Conservation (phyloP, 2,797 vertebrate genomes). For the Leptoclinus maculatus region DNA sequence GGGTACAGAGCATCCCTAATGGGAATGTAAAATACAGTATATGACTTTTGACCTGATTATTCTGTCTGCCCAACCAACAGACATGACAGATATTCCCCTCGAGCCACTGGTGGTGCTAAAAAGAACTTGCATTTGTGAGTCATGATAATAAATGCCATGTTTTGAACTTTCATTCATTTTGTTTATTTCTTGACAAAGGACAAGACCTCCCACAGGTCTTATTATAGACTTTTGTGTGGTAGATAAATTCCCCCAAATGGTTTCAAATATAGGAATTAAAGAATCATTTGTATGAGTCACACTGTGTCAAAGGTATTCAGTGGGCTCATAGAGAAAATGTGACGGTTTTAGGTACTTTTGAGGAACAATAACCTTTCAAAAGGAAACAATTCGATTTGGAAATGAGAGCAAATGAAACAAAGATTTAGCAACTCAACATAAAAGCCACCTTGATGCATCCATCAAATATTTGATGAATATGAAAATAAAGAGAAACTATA, state of each 20-base stretch:
- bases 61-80: accelerated
- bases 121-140: background rate
- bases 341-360: slow-evolving; percentile 22
- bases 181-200: background rate
- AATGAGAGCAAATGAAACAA: slow-evolving; percentile 35
- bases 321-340: slow-evolving; percentile 11
- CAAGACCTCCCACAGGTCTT: slow-evolving; percentile 5
- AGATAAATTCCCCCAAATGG: slow-evolving; percentile 15
- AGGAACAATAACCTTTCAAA: slow-evolving; percentile 36
- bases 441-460: background rate
- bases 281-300: slow-evolving; percentile 25
- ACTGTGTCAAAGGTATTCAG: slow-evolving; percentile 35
- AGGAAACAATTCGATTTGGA: slow-evolving; percentile 24
- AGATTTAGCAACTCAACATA: slow-evolving; percentile 36
- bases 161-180: slow-evolving; percentile 11
- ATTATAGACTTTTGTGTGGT: slow-evolving; percentile 17
- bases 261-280: slow-evolving; percentile 44
- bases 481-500: background rate
- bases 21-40: background rate
- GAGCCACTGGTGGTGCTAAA: background rate
- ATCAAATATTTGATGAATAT: background rate
- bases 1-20: background rate
- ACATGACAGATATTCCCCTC: background rate
- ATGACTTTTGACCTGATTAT: background rate
- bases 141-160: background rate